Evolutionary conservation across 2,797 vertebrate species (phyloP), one percentile per base, ranked within the genome.

Genomic region (Passerculus sandwichensis): DNA sequence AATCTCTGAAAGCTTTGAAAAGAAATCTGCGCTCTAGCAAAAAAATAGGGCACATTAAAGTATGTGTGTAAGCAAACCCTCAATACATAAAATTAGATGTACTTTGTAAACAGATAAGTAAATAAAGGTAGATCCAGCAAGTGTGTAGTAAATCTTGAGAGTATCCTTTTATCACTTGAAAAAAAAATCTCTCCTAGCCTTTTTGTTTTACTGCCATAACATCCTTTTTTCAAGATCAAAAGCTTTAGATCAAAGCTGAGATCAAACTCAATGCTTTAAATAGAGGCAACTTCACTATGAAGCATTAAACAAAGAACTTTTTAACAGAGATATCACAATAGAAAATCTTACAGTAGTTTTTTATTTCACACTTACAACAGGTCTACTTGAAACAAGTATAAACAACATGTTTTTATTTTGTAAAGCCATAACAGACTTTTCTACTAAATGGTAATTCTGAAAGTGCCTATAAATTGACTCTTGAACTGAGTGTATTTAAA

Each of bases 211-310:
- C 93, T 97, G 92, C 96, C 94, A 93, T 93, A 94, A 96, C 95
- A 97, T 97, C 96, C 91, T 96, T 97, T 96, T 97, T 98, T 97
- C 93, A 96, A 98, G 97, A 98, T 98, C 98, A 98, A 98, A 98
- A 97, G 97, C 84, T 94, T 96, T 71, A 98, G 97, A 98, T 98
- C 97, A 98, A 98, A 98, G 98, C 93, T 94, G 96, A 97, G 97
- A 97, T 97, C 96, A 98, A 97, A 96, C 96, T 98, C 93, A 72
- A 61, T 90, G 80, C 94, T 98, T 97, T 97, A 97, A 98, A 97
- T 95, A 98, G 97, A 97, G 96, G 90, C 94, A 97, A 97, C 82
- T 97, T 96, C 79, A 82, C 86, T 84, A 91, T 61, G 94, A 96
- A 94, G 77, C 81, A 91, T 96, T 97, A 95, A 83, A 97, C 93